Conservation (phyloP, 2,113 vertebrate genomes). For the Sporophila hypoxantha region DNA sequence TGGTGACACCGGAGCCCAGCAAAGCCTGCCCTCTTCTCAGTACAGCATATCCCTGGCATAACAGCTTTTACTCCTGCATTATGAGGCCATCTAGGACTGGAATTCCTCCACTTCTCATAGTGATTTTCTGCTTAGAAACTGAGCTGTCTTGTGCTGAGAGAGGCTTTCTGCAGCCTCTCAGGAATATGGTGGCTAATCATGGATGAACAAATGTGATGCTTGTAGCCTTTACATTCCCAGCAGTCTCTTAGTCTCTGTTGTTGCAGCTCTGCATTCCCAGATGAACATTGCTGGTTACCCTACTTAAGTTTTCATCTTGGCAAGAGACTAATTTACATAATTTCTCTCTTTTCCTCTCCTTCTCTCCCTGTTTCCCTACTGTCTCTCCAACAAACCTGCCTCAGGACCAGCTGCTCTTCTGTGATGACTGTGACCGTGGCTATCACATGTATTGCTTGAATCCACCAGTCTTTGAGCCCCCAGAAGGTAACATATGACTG, state of each 20-base stretch:
- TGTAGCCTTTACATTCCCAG: background rate
- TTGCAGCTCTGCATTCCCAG: background rate
- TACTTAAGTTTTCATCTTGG: background rate
- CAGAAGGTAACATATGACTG: slow-evolving; percentile 81
- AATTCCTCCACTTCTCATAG: background rate
- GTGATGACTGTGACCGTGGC: slow-evolving; percentile 96
- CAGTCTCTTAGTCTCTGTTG: background rate
- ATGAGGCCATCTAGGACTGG: background rate
- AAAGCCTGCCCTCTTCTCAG: background rate
- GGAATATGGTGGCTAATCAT: background rate
- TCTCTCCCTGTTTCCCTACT: background rate
- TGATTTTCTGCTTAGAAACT: background rate
- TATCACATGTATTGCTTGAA: slow-evolving; percentile 99
- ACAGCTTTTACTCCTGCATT: background rate
- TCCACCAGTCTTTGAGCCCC: slow-evolving; percentile 91
- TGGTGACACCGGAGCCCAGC: background rate
- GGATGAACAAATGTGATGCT: background rate
- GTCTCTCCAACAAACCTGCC: background rate
- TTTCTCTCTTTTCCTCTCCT: slow-evolving; percentile 23
- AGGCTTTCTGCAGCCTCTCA: background rate
- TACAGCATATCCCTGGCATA: rapidly evolving
- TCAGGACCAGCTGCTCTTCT: slow-evolving; percentile 96
- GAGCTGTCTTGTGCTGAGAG: background rate
- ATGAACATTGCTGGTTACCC: background rate
- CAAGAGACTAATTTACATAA: slow-evolving; percentile 20